Conservation (phyloP, 2,888 invertebrate species). For the Brachypterus glaber region DNA sequence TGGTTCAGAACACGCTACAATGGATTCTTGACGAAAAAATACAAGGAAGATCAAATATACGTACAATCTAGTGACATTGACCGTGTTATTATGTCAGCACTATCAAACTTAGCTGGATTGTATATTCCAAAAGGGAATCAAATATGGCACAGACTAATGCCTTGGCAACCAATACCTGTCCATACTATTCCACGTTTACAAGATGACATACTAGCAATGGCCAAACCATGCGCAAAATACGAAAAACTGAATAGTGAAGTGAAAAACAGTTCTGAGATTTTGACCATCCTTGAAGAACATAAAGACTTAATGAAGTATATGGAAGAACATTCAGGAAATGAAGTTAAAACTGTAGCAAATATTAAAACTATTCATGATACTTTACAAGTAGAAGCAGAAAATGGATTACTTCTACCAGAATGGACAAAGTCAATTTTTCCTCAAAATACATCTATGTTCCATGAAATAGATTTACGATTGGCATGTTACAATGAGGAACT, state of each 20-base stretch:
- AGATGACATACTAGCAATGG: slow-evolving; percentile 41
- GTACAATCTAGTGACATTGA: slow-evolving; percentile 70
- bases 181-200: slow-evolving; percentile 51
- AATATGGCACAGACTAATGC: slow-evolving; percentile 49
- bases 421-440: too few relatives aligned
- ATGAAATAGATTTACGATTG: too few relatives aligned
- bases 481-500: too few relatives aligned
- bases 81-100: slow-evolving; percentile 77
- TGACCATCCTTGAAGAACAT: too few relatives aligned
- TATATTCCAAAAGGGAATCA: slow-evolving; percentile 52
- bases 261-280: too few relatives aligned
- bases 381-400: too few relatives aligned
- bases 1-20: slow-evolving; percentile 62
- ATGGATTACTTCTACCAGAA: too few relatives aligned
- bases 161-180: slow-evolving; percentile 68
- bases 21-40: slow-evolving; percentile 45
- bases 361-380: too few relatives aligned
- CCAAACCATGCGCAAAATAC: slow-evolving; percentile 18
- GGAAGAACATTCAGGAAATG: too few relatives aligned
- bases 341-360: too few relatives aligned
- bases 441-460: too few relatives aligned
- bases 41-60: slow-evolving; percentile 45
- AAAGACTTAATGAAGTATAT: too few relatives aligned
- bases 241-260: slow-evolving; percentile 9
- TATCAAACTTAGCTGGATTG: slow-evolving; percentile 64